Percentiles rank a stretch among this genome's conserved stretches.
phyloP scores from a whole-genome alignment of 2,113 vertebrate species.

The Apaloderma vittatum region DNA sequence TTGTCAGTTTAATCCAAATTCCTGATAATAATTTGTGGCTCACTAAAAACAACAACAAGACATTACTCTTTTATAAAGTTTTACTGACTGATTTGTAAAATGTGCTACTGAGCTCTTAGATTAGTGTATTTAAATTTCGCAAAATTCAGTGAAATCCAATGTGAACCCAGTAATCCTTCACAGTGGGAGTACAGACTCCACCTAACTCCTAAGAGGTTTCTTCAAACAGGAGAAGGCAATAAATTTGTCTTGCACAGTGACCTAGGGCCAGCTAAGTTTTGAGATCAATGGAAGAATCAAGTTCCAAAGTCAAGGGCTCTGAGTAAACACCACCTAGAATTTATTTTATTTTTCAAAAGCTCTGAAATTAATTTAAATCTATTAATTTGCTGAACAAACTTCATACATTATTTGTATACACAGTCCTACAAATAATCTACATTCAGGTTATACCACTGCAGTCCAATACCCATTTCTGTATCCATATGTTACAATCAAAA shows the following conservation, averaged over 20 bases:
- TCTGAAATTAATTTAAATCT: not conserved
- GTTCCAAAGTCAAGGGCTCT: slow-evolving; percentile 4
- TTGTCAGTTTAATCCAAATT: not conserved
- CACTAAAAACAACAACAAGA: not conserved
- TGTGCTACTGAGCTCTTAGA: not conserved
- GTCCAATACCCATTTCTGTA: not conserved
- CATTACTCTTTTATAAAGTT: not conserved
- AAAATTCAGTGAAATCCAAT: not conserved
- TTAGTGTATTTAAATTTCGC: not conserved
- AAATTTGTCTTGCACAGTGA: slow-evolving; percentile 21
- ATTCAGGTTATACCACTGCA: not conserved
- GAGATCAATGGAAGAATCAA: slow-evolving; percentile 17
- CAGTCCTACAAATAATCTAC: accelerated
- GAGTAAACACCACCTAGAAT: not conserved
- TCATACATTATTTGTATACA: not conserved
- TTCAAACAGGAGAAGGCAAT: not conserved
- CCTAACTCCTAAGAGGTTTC: not conserved
- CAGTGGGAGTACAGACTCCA: not conserved
- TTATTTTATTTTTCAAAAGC: not conserved
- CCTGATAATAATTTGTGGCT: not conserved
- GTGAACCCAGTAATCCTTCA: not conserved
- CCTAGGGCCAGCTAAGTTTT: slow-evolving; percentile 1
- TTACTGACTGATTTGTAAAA: not conserved
- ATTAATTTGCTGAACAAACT: not conserved
- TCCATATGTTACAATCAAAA: not conserved